Evolutionary conservation across 2,888 invertebrate genomes (phyloP).

Genomic region (Drosophila kambysellisi): DNA sequence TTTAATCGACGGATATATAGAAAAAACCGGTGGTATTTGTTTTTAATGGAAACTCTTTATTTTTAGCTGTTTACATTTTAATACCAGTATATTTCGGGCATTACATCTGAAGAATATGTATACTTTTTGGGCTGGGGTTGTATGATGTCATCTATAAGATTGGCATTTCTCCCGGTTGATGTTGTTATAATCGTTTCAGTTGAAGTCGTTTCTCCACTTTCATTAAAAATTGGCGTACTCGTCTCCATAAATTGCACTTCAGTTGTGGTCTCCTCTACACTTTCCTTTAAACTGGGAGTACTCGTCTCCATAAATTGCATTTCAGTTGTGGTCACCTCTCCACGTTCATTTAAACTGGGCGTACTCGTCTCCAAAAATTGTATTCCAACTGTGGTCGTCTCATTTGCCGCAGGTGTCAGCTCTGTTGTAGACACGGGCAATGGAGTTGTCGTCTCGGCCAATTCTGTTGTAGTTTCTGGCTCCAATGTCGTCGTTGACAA

Average conservation of each 20-base stretch:
- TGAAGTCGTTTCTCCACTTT: neutral
- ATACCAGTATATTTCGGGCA: slow-evolving; percentile 66
- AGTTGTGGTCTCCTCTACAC: slow-evolving; percentile 1
- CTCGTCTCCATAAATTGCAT: neutral
- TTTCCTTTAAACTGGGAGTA: neutral
- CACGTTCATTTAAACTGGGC: neutral
- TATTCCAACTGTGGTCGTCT: slow-evolving; percentile 15
- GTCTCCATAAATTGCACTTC: slow-evolving; percentile 4
- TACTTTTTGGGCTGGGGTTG: slow-evolving; percentile 45
- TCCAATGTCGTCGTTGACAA: neutral
- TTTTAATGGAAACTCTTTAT: neutral
- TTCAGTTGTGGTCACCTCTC: slow-evolving; percentile 7
- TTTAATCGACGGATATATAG: neutral
- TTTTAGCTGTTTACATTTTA: slow-evolving; percentile 1
- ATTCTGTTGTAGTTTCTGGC: slow-evolving; percentile 5
- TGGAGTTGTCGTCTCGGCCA: neutral
- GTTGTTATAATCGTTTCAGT: neutral
- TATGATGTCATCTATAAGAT: slow-evolving; percentile 38
- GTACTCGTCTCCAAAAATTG: slow-evolving; percentile 6
- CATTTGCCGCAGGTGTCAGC: neutral
- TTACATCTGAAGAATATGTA: slow-evolving; percentile 75
- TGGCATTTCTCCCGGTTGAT: neutral
- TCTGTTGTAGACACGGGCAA: neutral
- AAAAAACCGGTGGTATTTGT: neutral
- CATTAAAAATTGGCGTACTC: neutral